Percentiles rank a stretch among this genome's conserved stretches.
These are phyloP conservation scores for Ichneumon xanthorius DNA, from an alignment of 2,888 invertebrate species.

Conservation along the genomic window DNA sequence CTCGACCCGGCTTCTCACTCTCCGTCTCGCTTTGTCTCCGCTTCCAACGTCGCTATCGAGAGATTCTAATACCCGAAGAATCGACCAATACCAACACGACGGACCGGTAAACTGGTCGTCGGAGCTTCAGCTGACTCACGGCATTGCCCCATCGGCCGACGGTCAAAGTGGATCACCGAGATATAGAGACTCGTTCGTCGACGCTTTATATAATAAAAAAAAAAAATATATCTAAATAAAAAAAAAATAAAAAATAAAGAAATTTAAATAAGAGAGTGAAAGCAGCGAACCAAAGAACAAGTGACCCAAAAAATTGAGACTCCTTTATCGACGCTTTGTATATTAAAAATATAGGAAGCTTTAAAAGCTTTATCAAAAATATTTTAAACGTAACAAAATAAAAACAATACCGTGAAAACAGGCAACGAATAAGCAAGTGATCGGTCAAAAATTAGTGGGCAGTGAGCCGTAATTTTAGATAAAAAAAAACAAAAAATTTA, in stretches of 20 bases:
- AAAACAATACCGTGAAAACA: not conserved
- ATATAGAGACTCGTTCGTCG: constrained; percentile 3
- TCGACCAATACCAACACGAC: constrained; percentile 40
- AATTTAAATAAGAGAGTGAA: not conserved
- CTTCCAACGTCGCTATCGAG: constrained; percentile 28
- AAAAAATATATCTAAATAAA: not conserved
- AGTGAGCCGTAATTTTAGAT: not conserved
- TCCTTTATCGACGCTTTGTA: too few species aligned
- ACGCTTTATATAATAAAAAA: not conserved
- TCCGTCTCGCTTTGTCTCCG: constrained; percentile 7
- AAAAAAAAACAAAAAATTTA: not conserved
- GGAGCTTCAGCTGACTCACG: constrained; percentile 8
- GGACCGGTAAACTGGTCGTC: constrained; percentile 47
- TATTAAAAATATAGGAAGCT: too few species aligned
- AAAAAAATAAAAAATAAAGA: not conserved
- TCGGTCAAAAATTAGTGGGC: not conserved
- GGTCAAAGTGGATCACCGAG: constrained; percentile 52
- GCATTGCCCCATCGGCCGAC: constrained; percentile 67
- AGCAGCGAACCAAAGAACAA: not conserved
- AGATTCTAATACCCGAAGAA: constrained; percentile 25
- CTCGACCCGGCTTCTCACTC: not conserved
- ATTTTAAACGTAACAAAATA: not conserved
- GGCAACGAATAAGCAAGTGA: not conserved
- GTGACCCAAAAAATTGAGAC: not conserved
- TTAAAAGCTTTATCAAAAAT: not conserved